Percentiles rank a stretch among this genome's conserved stretches.
Conservation (phyloP, 2,888 invertebrate genomes). For the Rhimphoctona megacephalus region DNA sequence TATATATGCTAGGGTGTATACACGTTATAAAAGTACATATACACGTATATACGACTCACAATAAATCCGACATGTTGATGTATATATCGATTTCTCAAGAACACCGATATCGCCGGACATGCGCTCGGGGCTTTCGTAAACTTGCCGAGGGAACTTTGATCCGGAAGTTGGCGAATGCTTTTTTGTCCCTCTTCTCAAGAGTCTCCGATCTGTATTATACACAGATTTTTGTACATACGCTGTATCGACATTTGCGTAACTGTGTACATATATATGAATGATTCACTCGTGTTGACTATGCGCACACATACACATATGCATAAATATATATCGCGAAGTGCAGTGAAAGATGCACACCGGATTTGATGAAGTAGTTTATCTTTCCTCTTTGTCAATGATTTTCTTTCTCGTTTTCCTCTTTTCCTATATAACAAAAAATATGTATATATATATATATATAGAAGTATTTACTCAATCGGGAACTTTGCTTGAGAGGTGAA, state of each 20-base stretch:
- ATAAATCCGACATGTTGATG: background rate
- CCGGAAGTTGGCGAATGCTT: constrained; percentile 61
- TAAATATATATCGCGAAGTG: constrained; percentile 18
- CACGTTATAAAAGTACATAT: constrained; percentile 15
- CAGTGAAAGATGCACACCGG: constrained; percentile 24
- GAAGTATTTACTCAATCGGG: background rate
- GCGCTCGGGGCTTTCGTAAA: constrained; percentile 35
- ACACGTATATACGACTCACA: background rate
- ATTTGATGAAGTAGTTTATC: constrained; percentile 48
- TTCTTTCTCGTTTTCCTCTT: constrained; percentile 48
- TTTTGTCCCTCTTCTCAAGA: constrained; percentile 38
- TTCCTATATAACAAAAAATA: background rate
- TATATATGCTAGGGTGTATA: background rate
- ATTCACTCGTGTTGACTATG: background rate
- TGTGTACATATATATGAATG: background rate
- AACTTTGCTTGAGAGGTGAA: constrained; percentile 47
- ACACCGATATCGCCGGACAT: constrained; percentile 55
- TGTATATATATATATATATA: background rate
- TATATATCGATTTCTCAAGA: constrained; percentile 31
- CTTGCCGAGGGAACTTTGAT: constrained; percentile 54
- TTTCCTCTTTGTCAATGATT: constrained; percentile 1
- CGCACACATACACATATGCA: background rate
- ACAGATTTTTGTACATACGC: background rate
- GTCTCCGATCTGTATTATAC: background rate
- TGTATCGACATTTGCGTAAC: background rate